Evolutionary conservation across 92 coral and sea anemone genomes (phyloP).

Genomic region (Epizoanthus ramosus): DNA sequence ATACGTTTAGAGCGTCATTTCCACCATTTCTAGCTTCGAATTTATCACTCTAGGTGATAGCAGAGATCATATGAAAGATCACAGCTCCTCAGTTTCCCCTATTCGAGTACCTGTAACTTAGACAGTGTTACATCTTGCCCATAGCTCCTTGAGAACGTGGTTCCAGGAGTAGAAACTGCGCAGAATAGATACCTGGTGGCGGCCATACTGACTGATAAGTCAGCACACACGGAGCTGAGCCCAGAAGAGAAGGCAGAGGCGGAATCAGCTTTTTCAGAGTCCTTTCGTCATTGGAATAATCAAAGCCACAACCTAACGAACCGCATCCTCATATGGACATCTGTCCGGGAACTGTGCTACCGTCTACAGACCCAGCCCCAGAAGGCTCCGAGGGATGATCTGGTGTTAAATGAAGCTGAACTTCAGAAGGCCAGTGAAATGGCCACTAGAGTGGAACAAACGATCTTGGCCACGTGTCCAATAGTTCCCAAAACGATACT

Average conservation of each 20-base stretch:
- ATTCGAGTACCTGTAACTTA: background rate
- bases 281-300: conserved; percentile 1
- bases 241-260: background rate
- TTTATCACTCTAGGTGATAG: too few species aligned
- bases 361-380: conserved; percentile 23
- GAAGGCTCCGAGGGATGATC: conserved; percentile 22
- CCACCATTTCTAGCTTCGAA: too few species aligned
- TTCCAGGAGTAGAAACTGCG: conserved; percentile 15
- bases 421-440: background rate
- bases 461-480: conserved; percentile 19
- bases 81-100: too few species aligned
- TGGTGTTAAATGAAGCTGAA: background rate
- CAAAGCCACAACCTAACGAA: conserved; percentile 1
- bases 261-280: conserved; percentile 3
- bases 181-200: background rate
- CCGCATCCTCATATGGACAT: conserved; percentile 17
- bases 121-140: background rate
- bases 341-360: conserved; percentile 24
- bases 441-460: background rate
- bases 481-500: background rate
- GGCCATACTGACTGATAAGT: conserved; percentile 13
- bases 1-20: too few species aligned
- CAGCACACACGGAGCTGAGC: conserved; percentile 14
- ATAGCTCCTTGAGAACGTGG: conserved; percentile 1
- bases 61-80: too few species aligned